A percentile compares a stretch with the other conserved stretches of the same genome.
These are phyloP conservation scores for Riparia riparia DNA, from an alignment of 2,113 vertebrate species.

Conservation along the genomic window DNA sequence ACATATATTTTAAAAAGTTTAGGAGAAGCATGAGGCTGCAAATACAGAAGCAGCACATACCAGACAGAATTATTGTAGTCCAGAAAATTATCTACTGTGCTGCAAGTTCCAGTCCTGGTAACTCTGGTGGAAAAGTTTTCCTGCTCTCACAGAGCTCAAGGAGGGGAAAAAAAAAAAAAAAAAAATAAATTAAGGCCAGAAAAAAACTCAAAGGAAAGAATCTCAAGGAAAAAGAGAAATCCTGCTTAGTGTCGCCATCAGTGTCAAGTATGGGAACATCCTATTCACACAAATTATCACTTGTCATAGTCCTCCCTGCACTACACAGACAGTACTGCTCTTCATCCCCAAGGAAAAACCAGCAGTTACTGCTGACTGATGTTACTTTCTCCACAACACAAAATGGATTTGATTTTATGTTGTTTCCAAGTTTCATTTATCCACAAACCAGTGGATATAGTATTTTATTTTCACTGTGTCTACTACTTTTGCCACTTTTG, in stretches of 20 bases:
- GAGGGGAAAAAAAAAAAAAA: not conserved
- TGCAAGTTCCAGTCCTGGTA: not conserved
- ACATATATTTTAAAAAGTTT: not conserved
- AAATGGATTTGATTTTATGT: not conserved
- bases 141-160: not conserved
- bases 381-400: not conserved
- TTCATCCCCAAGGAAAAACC: not conserved
- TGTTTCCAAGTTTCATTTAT: not conserved
- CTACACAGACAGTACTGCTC: not conserved
- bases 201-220: not conserved
- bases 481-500: not conserved
- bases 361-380: not conserved
- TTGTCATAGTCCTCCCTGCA: not conserved
- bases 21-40: not conserved
- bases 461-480: not conserved
- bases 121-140: not conserved
- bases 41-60: not conserved
- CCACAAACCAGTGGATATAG: not conserved
- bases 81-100: not conserved
- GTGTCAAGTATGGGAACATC: fast-evolving
- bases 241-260: not conserved
- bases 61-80: not conserved
- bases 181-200: not conserved
- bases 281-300: fast-evolving
- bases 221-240: not conserved